Percentiles rank a stretch among this genome's conserved stretches.
Evolutionary conservation across 30 jellyfish, hydroid and myxozoan species (phyloP).

Genomic region (Morbakka virulenta): DNA sequence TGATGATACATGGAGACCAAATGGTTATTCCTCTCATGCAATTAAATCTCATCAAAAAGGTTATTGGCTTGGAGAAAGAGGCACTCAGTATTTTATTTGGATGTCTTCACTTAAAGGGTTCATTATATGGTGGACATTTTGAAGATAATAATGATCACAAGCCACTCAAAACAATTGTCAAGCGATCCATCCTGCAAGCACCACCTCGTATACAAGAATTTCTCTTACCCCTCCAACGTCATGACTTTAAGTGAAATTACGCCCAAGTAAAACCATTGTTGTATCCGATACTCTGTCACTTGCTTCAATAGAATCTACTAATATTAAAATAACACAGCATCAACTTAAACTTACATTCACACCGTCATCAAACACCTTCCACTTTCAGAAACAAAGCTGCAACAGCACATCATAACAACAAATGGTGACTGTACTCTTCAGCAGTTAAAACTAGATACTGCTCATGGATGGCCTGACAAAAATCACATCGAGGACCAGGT

Average conservation of each 20-base stretch:
- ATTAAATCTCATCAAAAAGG: conserved; percentile 21
- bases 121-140: conserved; percentile 36
- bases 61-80: conserved; percentile 54
- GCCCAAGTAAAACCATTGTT: conserved; percentile 10
- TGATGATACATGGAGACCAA: conserved; percentile 47
- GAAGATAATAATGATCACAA: conserved; percentile 37
- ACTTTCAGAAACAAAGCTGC: background rate
- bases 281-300: conserved; percentile 47
- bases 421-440: background rate
- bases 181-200: background rate
- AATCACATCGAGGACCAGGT: too few relatives aligned
- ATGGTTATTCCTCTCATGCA: conserved; percentile 56
- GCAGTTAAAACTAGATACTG: background rate
- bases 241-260: conserved; percentile 21
- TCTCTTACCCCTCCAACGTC: conserved; percentile 35
- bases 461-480: conserved; percentile 38
- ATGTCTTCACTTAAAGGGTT: conserved; percentile 10
- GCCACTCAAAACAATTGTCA: conserved; percentile 44
- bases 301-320: conserved; percentile 1
- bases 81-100: conserved; percentile 4
- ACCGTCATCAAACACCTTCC: conserved; percentile 6
- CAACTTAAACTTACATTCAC: conserved; percentile 3
- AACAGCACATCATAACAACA: conserved; percentile 13
- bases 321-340: conserved; percentile 10
- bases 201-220: conserved; percentile 38